Base-by-base conservation (phyloP, 2,113 vertebrate genomes). In the Perca schrenkii region DNA sequence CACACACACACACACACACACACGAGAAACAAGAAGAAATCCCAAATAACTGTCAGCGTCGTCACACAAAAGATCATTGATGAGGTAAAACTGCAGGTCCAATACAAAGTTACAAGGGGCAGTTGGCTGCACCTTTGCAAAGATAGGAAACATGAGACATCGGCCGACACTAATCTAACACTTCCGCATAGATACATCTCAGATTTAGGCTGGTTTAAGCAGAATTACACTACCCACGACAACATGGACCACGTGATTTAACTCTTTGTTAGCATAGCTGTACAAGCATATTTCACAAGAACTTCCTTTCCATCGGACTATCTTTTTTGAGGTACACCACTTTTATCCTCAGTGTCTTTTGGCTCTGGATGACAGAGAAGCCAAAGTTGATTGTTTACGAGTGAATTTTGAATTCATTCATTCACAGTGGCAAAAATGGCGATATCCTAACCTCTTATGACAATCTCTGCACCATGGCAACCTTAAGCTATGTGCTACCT, bases 71-170 rank as follows among this genome's bases (percentile, higher is more conserved):
- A 86, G 69, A 82, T 91, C 88, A 89, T 84, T 76, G 89, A 90
- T 94, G 93, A 94, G 93, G 93, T 94, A 94, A 92, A 94, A 93
- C 86, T 83, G 90, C 93, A 94, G 94, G 94, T 94, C 94, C 93
- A 91, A 94, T 91, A 91, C 85, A 89, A 90, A 91, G 82, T 84
- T 40, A 90, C 83, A 90, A 91, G 88, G 89, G 89, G 92, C 92
- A 91, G 85, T 52, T 69, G 72, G 77, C 85, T 87, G 91, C 91
- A 40, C 89, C 82, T 86, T 74, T 47, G 58, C 66, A 34, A 82
- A 92, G 85, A 91, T 91, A 92, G 91, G 87, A 86, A 90, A 91
- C 86, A 78, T 54, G 71, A 90, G 82, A 91, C 85, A 70, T 91
- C 90, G 78, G 86, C 86, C 77, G 49, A 91, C 90, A 86, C 87